These are phyloP conservation scores for Nipponia nippon DNA, from an alignment of 2,113 vertebrate species.

Conservation along the genomic window DNA sequence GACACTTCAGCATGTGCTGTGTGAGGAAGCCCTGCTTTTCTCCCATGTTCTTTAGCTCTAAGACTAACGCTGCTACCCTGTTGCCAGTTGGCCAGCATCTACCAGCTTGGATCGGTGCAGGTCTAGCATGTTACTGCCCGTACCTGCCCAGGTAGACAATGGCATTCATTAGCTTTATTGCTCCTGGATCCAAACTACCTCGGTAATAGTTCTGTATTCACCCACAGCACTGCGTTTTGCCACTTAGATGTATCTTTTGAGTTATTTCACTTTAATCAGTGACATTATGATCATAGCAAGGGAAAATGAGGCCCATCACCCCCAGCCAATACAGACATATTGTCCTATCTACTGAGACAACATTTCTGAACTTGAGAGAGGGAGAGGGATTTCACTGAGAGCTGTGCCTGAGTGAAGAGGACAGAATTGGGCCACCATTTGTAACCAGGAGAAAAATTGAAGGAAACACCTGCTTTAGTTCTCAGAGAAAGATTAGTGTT, in stretches of 20 bases:
- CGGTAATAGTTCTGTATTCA: rapidly evolving
- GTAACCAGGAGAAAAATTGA: not conserved
- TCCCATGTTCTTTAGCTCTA: not conserved
- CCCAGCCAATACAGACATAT: not conserved
- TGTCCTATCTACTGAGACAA: not conserved
- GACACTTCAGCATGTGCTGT: rapidly evolving
- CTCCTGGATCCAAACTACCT: not conserved
- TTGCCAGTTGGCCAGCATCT: not conserved
- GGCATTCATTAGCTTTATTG: rapidly evolving
- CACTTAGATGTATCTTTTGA: not conserved
- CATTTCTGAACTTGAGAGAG: not conserved
- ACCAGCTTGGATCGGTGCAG: not conserved
- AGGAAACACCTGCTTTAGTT: not conserved
- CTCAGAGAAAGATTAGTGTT: not conserved
- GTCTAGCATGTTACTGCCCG: not conserved
- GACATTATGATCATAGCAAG: not conserved
- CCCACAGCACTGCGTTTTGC: not conserved
- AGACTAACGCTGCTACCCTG: rapidly evolving
- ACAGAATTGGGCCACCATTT: constrained; percentile 27
- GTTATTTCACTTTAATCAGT: not conserved
- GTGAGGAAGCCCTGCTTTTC: not conserved
- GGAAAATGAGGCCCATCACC: not conserved
- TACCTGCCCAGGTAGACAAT: not conserved
- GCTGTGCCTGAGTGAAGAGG: constrained; percentile 1
- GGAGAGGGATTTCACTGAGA: not conserved